A percentile compares a stretch with the other conserved stretches of the same genome.
Conservation (phyloP, 2,888 invertebrate genomes). For the Amblyjoppa proteus region DNA sequence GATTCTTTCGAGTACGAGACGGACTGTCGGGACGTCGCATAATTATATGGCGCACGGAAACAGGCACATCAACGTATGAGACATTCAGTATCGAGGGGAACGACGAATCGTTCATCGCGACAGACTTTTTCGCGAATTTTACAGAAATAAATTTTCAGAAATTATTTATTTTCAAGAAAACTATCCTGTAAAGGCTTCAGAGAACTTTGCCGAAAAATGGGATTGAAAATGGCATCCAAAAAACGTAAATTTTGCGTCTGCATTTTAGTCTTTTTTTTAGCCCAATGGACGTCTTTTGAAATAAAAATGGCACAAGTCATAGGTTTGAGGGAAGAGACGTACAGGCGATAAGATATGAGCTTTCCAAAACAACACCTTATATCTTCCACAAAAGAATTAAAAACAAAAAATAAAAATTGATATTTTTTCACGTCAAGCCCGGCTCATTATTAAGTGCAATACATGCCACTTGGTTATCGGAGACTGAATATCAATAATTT, state of each 20-base stretch:
- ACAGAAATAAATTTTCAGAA: background rate
- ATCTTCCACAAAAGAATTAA: background rate
- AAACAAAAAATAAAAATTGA: background rate
- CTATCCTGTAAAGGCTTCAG: no score
- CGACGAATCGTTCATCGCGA: background rate
- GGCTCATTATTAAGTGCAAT: constrained; percentile 1
- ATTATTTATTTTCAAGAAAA: background rate
- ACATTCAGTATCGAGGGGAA: background rate
- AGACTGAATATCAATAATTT: constrained; percentile 36
- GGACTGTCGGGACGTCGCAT: constrained; percentile 3
- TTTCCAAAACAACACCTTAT: background rate
- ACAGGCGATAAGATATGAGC: background rate
- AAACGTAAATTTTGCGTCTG: no score
- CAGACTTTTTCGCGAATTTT: background rate
- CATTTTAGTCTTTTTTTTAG: no score
- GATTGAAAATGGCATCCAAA: no score
- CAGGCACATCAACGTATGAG: background rate
- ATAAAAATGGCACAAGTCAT: no score
- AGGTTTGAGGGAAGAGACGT: background rate
- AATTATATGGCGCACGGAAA: background rate
- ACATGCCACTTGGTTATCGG: constrained; percentile 1
- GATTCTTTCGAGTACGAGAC: constrained; percentile 24
- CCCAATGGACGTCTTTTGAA: no score
- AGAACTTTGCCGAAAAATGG: no score
- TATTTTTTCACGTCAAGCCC: background rate